Evolutionary conservation across 1,140 invertebrate species (phyloP).

Genomic region (Plutomurus gul): DNA sequence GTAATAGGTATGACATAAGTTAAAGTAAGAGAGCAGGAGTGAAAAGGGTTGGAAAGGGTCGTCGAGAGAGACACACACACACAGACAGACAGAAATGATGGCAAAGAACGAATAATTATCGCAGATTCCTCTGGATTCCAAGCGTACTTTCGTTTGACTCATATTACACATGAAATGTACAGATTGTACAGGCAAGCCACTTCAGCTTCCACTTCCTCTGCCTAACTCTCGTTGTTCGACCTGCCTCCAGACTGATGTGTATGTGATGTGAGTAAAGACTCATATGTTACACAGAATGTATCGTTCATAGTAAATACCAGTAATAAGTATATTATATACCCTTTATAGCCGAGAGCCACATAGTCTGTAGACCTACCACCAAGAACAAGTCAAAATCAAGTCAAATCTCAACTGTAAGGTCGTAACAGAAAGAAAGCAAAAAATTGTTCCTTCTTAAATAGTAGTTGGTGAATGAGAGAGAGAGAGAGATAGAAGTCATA

Average conservation of each 20-base stretch:
- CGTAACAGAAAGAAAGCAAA: constrained; percentile 33
- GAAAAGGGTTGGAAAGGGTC: constrained; percentile 3
- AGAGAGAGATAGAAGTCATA: constrained; percentile 38
- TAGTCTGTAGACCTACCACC: constrained; percentile 49
- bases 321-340: constrained; percentile 41
- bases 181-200: no score
- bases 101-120: constrained; percentile 43
- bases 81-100: constrained; percentile 1
- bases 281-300: constrained; percentile 5
- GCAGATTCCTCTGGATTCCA: constrained; percentile 45
- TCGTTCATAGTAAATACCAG: no score
- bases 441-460: background rate
- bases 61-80: no score
- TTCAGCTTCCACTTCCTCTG: background rate
- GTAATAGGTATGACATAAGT: background rate
- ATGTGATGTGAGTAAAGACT: background rate
- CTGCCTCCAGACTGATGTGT: background rate
- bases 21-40: background rate
- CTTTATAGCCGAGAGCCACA: background rate
- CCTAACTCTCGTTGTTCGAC: background rate
- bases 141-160: constrained; percentile 35
- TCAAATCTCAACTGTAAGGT: constrained; percentile 20
- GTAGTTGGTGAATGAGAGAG: constrained; percentile 41
- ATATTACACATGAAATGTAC: constrained; percentile 33
- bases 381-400: constrained; percentile 45